These are phyloP conservation scores for Drosophila conformis DNA, from an alignment of 2,888 invertebrate species.

Conservation along the genomic window DNA sequence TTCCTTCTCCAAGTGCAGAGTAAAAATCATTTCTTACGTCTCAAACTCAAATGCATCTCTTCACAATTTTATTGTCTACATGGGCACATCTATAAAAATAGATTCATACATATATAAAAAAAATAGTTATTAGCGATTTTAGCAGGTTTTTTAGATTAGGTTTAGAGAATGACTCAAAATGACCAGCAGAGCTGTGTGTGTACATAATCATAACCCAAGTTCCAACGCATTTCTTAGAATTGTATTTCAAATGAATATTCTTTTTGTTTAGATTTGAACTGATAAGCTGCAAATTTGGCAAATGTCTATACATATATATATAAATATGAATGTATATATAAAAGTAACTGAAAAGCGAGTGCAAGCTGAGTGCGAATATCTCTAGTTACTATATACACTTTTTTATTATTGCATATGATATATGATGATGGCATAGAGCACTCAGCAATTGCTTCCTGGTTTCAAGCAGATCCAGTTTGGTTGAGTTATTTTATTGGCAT, in stretches of 20 bases:
- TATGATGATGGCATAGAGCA: neutral
- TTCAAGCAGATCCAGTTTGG: neutral
- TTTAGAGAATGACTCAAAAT: neutral
- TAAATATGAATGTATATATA: neutral
- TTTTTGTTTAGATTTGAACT: slow-evolving; percentile 5
- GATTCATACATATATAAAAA: neutral
- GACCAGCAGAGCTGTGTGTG: too few species aligned
- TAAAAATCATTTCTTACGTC: neutral
- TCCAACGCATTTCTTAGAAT: neutral
- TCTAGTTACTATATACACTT: neutral
- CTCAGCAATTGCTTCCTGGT: neutral
- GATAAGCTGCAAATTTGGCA: slow-evolving; percentile 17
- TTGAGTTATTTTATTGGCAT: neutral
- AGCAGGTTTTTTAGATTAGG: neutral
- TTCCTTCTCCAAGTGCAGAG: neutral
- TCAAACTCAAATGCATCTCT: slow-evolving; percentile 15
- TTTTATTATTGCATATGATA: neutral
- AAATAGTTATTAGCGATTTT: neutral
- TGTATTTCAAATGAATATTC: neutral
- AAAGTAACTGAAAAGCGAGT: neutral
- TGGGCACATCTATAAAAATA: neutral
- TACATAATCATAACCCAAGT: neutral
- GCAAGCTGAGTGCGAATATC: neutral
- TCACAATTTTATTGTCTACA: neutral
- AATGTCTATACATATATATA: neutral